Percentiles rank a stretch among this genome's conserved stretches.
Conservation (phyloP, 2,797 vertebrate genomes). For the Amphiprion clarkii region DNA sequence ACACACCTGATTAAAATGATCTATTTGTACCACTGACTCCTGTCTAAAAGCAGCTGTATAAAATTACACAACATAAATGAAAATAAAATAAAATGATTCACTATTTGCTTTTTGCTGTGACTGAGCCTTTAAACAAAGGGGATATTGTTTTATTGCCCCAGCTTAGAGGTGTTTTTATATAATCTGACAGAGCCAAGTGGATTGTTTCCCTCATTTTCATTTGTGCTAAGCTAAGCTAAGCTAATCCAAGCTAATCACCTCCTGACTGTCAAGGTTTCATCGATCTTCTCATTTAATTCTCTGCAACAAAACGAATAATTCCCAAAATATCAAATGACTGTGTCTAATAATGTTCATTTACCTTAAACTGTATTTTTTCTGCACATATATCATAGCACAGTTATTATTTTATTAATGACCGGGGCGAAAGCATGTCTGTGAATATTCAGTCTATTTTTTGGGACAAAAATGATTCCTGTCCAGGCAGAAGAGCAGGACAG, state of each 20-base stretch:
- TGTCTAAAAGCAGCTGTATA: too few species aligned
- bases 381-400: too few species aligned
- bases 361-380: too few species aligned
- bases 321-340: not conserved
- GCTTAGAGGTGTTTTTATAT: too few species aligned
- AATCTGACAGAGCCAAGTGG: not conserved
- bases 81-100: too few species aligned
- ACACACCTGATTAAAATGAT: too few species aligned
- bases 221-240: not conserved
- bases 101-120: too few species aligned
- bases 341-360: not conserved
- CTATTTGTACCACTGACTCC: too few species aligned
- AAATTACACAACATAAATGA: too few species aligned
- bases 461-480: not conserved
- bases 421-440: not conserved
- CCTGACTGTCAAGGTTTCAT: not conserved
- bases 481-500: conserved; percentile 10
- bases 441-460: not conserved
- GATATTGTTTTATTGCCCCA: too few species aligned
- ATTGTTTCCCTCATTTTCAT: not conserved
- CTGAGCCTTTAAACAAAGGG: too few species aligned
- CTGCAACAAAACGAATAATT: not conserved
- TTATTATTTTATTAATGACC: not conserved
- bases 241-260: not conserved
- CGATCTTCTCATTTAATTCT: not conserved